phyloP scores from a whole-genome alignment of 2,888 invertebrate genomes.

The Noctua pronuba region DNA sequence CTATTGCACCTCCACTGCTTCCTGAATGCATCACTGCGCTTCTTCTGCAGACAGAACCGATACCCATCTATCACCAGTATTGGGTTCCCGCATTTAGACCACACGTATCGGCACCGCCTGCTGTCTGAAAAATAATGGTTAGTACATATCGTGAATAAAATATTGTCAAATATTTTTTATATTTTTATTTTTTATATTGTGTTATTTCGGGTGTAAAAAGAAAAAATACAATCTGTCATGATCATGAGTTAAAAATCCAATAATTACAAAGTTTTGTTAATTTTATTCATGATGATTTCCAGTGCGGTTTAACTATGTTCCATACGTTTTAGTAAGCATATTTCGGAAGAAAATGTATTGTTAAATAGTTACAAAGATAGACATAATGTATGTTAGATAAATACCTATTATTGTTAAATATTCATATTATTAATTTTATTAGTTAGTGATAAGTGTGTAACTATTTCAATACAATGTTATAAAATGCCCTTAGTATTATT shows the following conservation, averaged over 20 bases:
- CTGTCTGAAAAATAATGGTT: slow-evolving; percentile 13
- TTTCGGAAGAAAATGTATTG: not conserved
- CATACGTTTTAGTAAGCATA: not conserved
- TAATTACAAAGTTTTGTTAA: too few species aligned
- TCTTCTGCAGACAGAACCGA: slow-evolving; percentile 41
- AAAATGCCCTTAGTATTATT: not conserved
- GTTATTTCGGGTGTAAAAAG: not conserved
- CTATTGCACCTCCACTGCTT: slow-evolving; percentile 57
- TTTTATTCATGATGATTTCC: not conserved
- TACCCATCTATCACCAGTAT: slow-evolving; percentile 60
- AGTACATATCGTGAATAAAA: not conserved
- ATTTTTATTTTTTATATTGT: too few species aligned
- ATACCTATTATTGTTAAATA: too few species aligned
- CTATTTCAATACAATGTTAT: not conserved
- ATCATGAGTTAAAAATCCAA: too few species aligned
- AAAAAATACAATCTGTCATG: not conserved
- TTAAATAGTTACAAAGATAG: not conserved
- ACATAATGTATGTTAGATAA: not conserved
- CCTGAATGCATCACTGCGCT: slow-evolving; percentile 34
- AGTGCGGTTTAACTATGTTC: not conserved
- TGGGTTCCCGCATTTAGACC: slow-evolving; percentile 44
- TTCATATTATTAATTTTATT: too few species aligned
- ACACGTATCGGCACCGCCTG: slow-evolving; percentile 27
- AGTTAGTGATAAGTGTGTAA: not conserved
- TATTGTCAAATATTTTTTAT: too few species aligned